Conservation (phyloP, 2,888 invertebrate genomes). For the Plemyria rubiginata region DNA sequence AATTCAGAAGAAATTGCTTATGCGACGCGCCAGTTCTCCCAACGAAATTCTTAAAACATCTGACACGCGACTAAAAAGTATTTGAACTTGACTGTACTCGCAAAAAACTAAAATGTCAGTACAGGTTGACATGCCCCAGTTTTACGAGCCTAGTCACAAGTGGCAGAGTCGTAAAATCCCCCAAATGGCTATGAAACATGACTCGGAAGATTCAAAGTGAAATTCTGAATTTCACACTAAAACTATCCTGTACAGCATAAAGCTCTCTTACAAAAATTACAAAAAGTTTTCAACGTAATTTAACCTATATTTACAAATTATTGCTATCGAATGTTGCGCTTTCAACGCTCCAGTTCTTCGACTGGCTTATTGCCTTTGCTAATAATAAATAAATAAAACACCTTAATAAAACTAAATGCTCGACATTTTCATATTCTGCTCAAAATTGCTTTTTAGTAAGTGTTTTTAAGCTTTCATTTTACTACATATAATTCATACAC, state of each 20-base stretch:
- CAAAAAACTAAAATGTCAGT: conserved; percentile 38
- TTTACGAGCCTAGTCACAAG: conserved; percentile 61
- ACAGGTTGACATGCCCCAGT: conserved; percentile 45
- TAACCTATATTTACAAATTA: conserved; percentile 83
- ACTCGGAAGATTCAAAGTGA: conserved; percentile 71
- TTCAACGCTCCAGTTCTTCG: conserved; percentile 73
- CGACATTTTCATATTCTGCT: conserved; percentile 54
- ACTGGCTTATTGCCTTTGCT: conserved; percentile 75
- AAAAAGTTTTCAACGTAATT: conserved; percentile 79
- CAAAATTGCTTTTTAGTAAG: conserved; percentile 29
- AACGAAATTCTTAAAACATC: not conserved
- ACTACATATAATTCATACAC: not conserved
- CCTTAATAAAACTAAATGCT: conserved; percentile 49
- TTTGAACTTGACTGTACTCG: conserved; percentile 13
- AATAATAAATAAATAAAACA: conserved; percentile 67
- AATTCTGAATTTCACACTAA: conserved; percentile 80
- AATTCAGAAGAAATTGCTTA: not conserved
- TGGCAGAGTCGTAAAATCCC: conserved; percentile 58
- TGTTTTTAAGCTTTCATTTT: not conserved
- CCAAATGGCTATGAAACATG: conserved; percentile 58
- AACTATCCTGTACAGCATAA: conserved; percentile 78
- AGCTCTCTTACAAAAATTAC: conserved; percentile 83
- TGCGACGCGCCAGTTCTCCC: not conserved
- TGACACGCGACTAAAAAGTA: not conserved
- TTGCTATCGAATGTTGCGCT: conserved; percentile 82